phyloP scores from a whole-genome alignment of 2,113 vertebrate genomes.

The Psammodynastes pulverulentus region DNA sequence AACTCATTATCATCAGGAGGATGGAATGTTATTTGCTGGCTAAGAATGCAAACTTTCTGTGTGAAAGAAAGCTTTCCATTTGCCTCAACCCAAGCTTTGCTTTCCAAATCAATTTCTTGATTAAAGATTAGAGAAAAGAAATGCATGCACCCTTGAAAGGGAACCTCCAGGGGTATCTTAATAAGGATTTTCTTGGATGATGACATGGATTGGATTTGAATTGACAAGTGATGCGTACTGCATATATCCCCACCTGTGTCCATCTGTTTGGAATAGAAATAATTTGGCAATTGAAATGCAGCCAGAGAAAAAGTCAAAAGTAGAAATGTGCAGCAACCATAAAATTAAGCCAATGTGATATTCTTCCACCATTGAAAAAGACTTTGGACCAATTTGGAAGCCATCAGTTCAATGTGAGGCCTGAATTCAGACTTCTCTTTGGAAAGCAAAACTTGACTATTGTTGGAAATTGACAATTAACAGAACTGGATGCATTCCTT shows the following conservation, averaged over 20 bases:
- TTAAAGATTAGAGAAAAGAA: neutral
- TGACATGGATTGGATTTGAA: neutral
- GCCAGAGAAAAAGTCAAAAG: neutral
- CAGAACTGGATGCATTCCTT: neutral
- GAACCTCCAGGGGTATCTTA: neutral
- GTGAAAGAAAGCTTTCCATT: neutral
- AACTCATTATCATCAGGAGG: neutral
- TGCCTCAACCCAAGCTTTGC: neutral
- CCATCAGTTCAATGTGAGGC: neutral
- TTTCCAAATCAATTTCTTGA: neutral
- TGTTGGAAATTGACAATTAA: neutral
- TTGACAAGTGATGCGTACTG: neutral
- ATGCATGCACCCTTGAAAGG: neutral
- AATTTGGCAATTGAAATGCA: conserved; percentile 1
- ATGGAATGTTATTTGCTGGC: neutral
- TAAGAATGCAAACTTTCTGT: neutral
- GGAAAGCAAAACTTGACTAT: neutral
- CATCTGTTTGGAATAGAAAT: neutral
- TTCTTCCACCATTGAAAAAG: neutral
- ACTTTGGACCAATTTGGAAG: neutral
- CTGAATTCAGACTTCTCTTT: neutral
- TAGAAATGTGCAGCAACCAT: neutral
- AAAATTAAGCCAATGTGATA: neutral
- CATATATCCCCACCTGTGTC: neutral
- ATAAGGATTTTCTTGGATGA: neutral